These are phyloP conservation scores for Eupithecia subumbrata DNA, from an alignment of 2,888 invertebrate species.

Conservation along the genomic window DNA sequence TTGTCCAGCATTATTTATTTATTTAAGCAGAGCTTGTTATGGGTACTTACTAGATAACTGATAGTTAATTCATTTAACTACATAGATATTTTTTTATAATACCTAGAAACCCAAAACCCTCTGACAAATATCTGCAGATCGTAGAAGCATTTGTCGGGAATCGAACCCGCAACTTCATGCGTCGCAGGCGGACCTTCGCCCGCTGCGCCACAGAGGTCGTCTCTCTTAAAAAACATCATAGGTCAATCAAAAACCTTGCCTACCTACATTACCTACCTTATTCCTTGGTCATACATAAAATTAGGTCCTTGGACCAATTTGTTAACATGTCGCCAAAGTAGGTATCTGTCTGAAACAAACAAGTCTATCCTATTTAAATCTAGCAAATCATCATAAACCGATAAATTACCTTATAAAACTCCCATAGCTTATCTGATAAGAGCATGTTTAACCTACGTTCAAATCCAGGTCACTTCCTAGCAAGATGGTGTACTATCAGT, in stretches of 20 bases:
- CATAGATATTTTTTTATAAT: too few relatives aligned
- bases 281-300: neutral
- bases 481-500: constrained; percentile 39
- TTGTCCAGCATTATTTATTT: too few relatives aligned
- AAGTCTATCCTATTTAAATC: neutral
- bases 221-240: neutral
- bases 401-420: constrained; percentile 30
- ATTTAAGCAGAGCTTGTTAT: too few relatives aligned
- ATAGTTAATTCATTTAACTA: too few relatives aligned
- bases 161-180: neutral
- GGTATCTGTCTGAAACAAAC: neutral
- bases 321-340: neutral
- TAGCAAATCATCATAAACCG: constrained; percentile 19
- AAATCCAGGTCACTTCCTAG: constrained; percentile 39
- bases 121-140: too few relatives aligned
- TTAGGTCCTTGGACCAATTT: neutral
- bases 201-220: neutral
- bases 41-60: too few relatives aligned
- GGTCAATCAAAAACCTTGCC: neutral
- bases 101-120: too few relatives aligned
- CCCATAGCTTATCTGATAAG: constrained; percentile 33
- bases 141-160: neutral
- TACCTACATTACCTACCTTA: neutral
- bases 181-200: neutral
- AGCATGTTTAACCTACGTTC: constrained; percentile 35